Evolutionary conservation across 2,888 invertebrate species (phyloP).

Genomic region (Polietes domitor): DNA sequence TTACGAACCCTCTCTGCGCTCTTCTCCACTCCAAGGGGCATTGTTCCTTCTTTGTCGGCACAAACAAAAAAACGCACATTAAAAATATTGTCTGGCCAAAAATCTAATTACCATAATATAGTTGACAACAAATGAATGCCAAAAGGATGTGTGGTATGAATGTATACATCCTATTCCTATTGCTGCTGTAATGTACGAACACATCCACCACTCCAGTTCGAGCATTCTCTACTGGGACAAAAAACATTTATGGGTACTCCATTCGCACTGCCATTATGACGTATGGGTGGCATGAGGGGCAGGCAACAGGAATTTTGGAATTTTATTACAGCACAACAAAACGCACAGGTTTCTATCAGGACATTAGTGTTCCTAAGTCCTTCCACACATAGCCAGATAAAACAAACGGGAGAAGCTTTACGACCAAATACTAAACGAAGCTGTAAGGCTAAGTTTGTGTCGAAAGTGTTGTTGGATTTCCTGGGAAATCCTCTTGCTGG

Average conservation of each 20-base stretch:
- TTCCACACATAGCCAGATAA: no score
- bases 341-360: no score
- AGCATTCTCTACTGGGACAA: not conserved
- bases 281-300: not conserved
- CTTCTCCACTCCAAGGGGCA: slow-evolving; percentile 46
- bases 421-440: no score
- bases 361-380: no score
- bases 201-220: not conserved
- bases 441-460: no score
- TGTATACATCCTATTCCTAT: not conserved
- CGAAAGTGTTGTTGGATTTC: no score
- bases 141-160: slow-evolving; percentile 10
- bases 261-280: not conserved
- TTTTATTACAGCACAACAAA: no score
- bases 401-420: no score
- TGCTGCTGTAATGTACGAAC: not conserved
- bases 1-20: slow-evolving; percentile 5
- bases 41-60: slow-evolving; percentile 17
- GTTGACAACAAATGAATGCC: slow-evolving; percentile 56
- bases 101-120: slow-evolving; percentile 66
- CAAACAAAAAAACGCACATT: slow-evolving; percentile 30
- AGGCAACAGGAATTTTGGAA: no score
- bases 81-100: slow-evolving; percentile 54
- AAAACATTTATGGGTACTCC: not conserved
- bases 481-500: no score